Evolutionary conservation across 1,140 invertebrate genomes (phyloP), one percentile per base, ranked within the genome.

Genomic region (Meloidogyne exigua): DNA sequence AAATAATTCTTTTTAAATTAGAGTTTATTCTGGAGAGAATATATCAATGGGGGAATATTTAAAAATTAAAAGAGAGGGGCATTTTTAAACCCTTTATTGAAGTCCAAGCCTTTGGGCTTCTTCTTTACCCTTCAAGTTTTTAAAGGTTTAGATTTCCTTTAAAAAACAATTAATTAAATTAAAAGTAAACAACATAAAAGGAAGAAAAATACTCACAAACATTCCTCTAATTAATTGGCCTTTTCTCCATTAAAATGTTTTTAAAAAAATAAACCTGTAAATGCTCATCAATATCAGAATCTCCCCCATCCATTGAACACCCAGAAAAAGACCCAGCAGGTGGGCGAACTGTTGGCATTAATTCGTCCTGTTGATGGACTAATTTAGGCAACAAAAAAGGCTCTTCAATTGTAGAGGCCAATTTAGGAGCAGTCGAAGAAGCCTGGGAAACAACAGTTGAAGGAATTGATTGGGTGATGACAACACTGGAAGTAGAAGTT

Each of bases 231-330:
- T n/a, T n/a, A n/a, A n/a, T n/a, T n/a, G n/a, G n/a, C n/a, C n/a
- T n/a, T n/a, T n/a, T n/a, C n/a, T n/a, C n/a, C n/a, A n/a, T n/a
- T n/a, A n/a, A n/a, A n/a, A n/a, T n/a, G n/a, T n/a, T n/a, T n/a
- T n/a, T n/a, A n/a, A n/a, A 62, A n/a, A 78, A 28, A 32, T 10
- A 62, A 75, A 75, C 63, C 65, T 75, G 65, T 36, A 75, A 63
- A 32, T 65, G 62, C 44, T 70, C 44, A 32, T 75, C 73, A 28
- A 71, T 80, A 66, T 76, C 78, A 2, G 72, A 74, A 57, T 76
- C 82, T 23, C 64, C 80, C 11, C 76, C 68, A 26, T 78, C 74
- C 57, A 78, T 44, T 23, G 63, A 78, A 28, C 72, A 26, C 18
- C 72, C 72, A 15, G 72, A 73, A 64, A 73, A 25, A 39, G 72